A percentile compares a stretch with the other conserved stretches of the same genome.
Evolutionary conservation across 2,797 vertebrate genomes (phyloP).

Genomic region (Epinephelus coioides): DNA sequence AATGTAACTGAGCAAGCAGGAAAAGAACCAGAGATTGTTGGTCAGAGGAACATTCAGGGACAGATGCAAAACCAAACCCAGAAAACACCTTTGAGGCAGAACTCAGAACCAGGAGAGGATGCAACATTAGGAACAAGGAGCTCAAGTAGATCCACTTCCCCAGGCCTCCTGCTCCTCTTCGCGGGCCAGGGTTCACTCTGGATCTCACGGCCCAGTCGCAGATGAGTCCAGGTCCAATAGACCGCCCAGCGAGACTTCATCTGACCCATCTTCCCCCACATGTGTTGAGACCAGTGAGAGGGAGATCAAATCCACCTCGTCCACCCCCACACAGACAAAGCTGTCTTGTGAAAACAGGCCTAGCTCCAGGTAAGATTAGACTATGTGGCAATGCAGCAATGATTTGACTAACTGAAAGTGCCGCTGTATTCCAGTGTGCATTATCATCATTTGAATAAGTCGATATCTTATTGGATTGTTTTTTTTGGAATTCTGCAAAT

Average conservation of each 20-base stretch:
- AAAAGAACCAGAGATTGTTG: slow-evolving; percentile 48
- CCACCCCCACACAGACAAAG: slow-evolving; percentile 62
- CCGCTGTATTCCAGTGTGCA: neutral
- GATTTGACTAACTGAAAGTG: neutral
- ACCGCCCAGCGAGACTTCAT: slow-evolving; percentile 49
- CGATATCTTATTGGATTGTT: neutral
- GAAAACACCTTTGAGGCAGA: slow-evolving; percentile 63
- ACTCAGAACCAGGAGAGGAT: slow-evolving; percentile 46
- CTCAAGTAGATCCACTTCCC: slow-evolving; percentile 61
- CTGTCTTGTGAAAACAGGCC: slow-evolving; percentile 62
- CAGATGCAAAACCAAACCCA: slow-evolving; percentile 59
- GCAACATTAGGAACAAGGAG: slow-evolving; percentile 29
- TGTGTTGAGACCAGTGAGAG: slow-evolving; percentile 62
- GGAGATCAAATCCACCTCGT: slow-evolving; percentile 59
- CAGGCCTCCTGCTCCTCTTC: slow-evolving; percentile 23
- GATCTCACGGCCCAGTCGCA: slow-evolving; percentile 36
- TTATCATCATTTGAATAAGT: neutral
- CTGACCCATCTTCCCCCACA: slow-evolving; percentile 56
- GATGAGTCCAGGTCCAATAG: slow-evolving; percentile 41
- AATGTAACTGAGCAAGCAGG: slow-evolving; percentile 13
- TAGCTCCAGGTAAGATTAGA: slow-evolving; percentile 75
- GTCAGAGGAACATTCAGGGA: slow-evolving; percentile 64
- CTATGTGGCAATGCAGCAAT: neutral
- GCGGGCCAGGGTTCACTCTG: slow-evolving; percentile 35
- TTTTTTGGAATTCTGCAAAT: slow-evolving; percentile 8